A percentile compares a stretch with the other conserved stretches of the same genome.
These are phyloP conservation scores for Drosophila siamana DNA, from an alignment of 2,888 invertebrate genomes.

Conservation along the genomic window DNA sequence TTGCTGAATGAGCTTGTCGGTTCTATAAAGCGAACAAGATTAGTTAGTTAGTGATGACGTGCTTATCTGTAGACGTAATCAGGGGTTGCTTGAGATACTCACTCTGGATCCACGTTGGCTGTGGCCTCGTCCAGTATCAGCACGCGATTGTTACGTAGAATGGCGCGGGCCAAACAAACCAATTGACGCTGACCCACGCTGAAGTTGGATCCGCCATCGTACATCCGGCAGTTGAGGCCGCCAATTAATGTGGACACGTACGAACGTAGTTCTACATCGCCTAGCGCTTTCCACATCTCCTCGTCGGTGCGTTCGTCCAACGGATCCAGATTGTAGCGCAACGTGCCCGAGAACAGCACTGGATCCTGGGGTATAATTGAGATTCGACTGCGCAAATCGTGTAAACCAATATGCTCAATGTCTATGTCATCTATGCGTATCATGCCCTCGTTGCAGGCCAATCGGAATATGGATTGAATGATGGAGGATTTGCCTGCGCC, in stretches of 20 bases:
- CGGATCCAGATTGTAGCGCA: conserved; percentile 94
- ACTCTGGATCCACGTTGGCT: conserved; percentile 95
- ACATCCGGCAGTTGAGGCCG: conserved; percentile 88
- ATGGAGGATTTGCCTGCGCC: conserved; percentile 95
- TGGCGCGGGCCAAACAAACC: conserved; percentile 93
- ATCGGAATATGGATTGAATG: conserved; percentile 93
- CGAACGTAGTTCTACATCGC: conserved; percentile 91
- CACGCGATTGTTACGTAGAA: conserved; percentile 91
- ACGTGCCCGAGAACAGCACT: conserved; percentile 92
- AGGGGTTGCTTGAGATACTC: conserved; percentile 81
- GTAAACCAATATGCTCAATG: conserved; percentile 90
- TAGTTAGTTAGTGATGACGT: not conserved
- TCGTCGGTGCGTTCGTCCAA: conserved; percentile 90
- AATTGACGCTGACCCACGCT: conserved; percentile 96
- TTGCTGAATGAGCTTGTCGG: conserved; percentile 93
- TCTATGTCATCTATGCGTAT: conserved; percentile 92
- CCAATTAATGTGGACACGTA: conserved; percentile 88
- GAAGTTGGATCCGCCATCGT: conserved; percentile 92
- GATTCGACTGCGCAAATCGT: conserved; percentile 92
- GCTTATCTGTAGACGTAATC: not conserved
- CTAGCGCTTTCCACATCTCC: conserved; percentile 91
- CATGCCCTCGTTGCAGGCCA: conserved; percentile 91
- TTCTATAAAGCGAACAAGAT: conserved; percentile 85
- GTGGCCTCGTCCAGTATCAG: conserved; percentile 96
- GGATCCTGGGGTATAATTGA: conserved; percentile 98